Evolutionary conservation across 2,888 invertebrate genomes (phyloP), one percentile per base, ranked within the genome.

Genomic region (Chrysodeixis includens): DNA sequence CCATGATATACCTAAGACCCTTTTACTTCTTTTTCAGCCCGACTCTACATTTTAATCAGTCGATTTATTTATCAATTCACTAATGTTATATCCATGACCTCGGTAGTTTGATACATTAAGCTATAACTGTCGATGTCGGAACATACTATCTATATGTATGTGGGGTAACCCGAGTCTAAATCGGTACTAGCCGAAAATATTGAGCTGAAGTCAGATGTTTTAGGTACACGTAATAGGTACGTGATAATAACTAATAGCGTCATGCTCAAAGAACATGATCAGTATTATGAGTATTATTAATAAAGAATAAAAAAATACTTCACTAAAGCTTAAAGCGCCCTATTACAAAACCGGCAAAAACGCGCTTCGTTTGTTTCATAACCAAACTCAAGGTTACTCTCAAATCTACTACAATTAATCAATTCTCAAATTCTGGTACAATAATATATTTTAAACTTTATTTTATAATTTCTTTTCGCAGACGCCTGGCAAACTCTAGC

Each of bases 401-500:
- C 4, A 14, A 35, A 35, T 35, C 35, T 4, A 12, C 12, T 12
- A 35, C 12, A 35, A 35, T 14, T 14, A 35, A 26, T 12, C 4
- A 14, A 14, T 35, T 14, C 14, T 35, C 12, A 14, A 14, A 35
- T 14, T 18, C 46, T 49, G 4, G 0, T 16, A 44, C 7, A 44
- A 49, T 20, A 49, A 4, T 20, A 1, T n/a, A n/a, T n/a, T n/a
- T n/a, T n/a, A n/a, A n/a, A n/a, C n/a, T n/a, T n/a, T n/a, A n/a
- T 49, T 49, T 20, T 49, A 12, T 44, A 16, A 44, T 10, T 49
- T 49, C 20, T 49, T 49, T 18, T 20, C 18, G 46, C 9, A 30
- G 5, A 57, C 32, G 53, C 52, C 66, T 62, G 46, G 67, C 77
- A n/a, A 54, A 52, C 67, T 54, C 54, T 22, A 56, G 32, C 49